Evolutionary conservation across 2,797 vertebrate species (phyloP).

Genomic region (Ceyx erithaca): DNA sequence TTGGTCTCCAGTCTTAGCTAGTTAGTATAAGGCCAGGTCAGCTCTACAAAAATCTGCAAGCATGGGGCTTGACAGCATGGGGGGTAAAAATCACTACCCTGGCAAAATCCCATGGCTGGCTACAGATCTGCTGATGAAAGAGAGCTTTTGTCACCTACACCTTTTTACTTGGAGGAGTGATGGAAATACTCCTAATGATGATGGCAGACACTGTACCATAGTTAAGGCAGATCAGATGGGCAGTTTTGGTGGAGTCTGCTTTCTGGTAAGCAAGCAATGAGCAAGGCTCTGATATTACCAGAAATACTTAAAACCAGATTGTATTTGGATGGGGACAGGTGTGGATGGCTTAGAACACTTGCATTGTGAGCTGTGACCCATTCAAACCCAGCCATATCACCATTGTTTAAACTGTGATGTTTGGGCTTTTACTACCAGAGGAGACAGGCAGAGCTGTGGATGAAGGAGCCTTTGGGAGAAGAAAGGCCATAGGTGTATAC

Average conservation of each 20-base stretch:
- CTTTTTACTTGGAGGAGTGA: not conserved
- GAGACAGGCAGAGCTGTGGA: fast-evolving
- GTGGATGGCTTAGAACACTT: not conserved
- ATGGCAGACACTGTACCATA: not conserved
- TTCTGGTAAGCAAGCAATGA: not conserved
- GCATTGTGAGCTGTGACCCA: not conserved
- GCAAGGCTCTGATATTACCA: not conserved
- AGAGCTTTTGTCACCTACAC: not conserved
- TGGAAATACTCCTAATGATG: not conserved
- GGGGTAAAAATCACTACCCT: not conserved
- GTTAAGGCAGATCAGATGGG: not conserved
- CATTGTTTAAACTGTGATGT: not conserved
- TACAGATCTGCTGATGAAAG: not conserved
- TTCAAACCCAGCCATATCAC: too few relatives aligned
- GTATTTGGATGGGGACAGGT: not conserved
- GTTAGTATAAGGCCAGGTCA: not conserved
- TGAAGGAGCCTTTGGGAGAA: not conserved
- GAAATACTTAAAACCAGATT: not conserved
- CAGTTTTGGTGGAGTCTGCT: not conserved
- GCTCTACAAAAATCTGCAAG: not conserved
- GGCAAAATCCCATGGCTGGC: not conserved
- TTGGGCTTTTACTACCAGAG: not conserved
- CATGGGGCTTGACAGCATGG: not conserved
- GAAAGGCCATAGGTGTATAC: not conserved
- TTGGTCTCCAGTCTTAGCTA: not conserved